Evolutionary conservation across 2,888 invertebrate genomes (phyloP).

Genomic region (Agrypnus murinus): DNA sequence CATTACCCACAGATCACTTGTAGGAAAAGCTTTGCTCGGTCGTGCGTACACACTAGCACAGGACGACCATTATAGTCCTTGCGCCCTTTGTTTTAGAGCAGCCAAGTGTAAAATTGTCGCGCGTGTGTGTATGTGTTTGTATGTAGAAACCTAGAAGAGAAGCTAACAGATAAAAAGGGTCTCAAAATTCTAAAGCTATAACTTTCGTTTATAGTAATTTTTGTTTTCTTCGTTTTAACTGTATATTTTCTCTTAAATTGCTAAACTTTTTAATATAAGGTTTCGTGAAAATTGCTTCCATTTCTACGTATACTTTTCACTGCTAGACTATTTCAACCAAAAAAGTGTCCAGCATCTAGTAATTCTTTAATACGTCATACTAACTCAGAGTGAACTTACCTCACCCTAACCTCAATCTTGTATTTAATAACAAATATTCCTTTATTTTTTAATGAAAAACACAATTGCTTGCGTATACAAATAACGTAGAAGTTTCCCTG

Average conservation of each 20-base stretch:
- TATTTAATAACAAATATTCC: no score
- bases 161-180: slow-evolving; percentile 7
- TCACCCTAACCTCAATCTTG: no score
- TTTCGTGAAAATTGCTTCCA: no score
- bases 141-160: neutral
- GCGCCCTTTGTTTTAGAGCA: slow-evolving; percentile 40
- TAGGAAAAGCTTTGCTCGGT: slow-evolving; percentile 48
- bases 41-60: slow-evolving; percentile 42
- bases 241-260: neutral
- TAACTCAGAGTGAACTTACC: no score
- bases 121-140: slow-evolving; percentile 19
- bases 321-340: no score
- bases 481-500: no score
- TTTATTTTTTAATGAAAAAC: no score
- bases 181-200: neutral
- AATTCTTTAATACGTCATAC: no score
- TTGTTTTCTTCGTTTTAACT: neutral
- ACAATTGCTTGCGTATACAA: no score
- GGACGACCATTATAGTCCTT: slow-evolving; percentile 41
- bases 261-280: neutral
- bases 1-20: slow-evolving; percentile 51
- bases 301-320: no score
- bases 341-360: no score
- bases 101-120: slow-evolving; percentile 29
- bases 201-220: neutral